Percentiles rank a stretch among this genome's conserved stretches.
These are phyloP conservation scores for Dorcus parallelipipedus DNA, from an alignment of 2,888 invertebrate genomes.

Conservation along the genomic window DNA sequence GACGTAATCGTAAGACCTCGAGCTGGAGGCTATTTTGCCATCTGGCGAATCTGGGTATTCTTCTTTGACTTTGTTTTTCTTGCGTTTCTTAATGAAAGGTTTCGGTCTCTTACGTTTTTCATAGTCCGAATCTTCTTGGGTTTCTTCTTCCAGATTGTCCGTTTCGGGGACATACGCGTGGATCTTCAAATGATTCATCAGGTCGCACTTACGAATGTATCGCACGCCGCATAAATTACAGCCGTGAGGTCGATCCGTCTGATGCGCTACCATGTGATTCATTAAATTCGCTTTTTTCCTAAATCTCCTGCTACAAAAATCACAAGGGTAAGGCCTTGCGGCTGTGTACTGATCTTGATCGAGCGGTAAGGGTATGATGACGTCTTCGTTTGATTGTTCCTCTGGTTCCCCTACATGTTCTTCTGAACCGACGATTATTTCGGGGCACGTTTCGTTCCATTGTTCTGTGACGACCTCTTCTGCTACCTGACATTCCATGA, in stretches of 20 bases:
- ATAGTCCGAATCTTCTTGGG: slow-evolving; percentile 48
- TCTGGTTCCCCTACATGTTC: slow-evolving; percentile 48
- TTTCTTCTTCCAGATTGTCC: slow-evolving; percentile 53
- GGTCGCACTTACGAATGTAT: slow-evolving; percentile 74
- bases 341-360: slow-evolving; percentile 77
- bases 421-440: slow-evolving; percentile 61
- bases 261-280: slow-evolving; percentile 86
- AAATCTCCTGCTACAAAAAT: slow-evolving; percentile 80
- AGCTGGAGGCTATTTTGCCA: slow-evolving; percentile 37
- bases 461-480: slow-evolving; percentile 76
- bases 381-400: slow-evolving; percentile 59
- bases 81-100: slow-evolving; percentile 30
- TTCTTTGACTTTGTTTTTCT: slow-evolving; percentile 41
- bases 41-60: slow-evolving; percentile 34
- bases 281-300: slow-evolving; percentile 79
- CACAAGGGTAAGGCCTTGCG: slow-evolving; percentile 79
- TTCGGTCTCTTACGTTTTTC: slow-evolving; percentile 42
- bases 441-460: slow-evolving; percentile 71
- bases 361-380: slow-evolving; percentile 71
- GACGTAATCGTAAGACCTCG: slow-evolving; percentile 49
- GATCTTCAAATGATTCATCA: slow-evolving; percentile 79
- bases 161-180: slow-evolving; percentile 74
- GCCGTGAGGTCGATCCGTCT: slow-evolving; percentile 76
- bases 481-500: slow-evolving; percentile 44
- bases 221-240: slow-evolving; percentile 80